Conservation (phyloP, 2,797 vertebrate genomes). For the Iguana delicatissima region DNA sequence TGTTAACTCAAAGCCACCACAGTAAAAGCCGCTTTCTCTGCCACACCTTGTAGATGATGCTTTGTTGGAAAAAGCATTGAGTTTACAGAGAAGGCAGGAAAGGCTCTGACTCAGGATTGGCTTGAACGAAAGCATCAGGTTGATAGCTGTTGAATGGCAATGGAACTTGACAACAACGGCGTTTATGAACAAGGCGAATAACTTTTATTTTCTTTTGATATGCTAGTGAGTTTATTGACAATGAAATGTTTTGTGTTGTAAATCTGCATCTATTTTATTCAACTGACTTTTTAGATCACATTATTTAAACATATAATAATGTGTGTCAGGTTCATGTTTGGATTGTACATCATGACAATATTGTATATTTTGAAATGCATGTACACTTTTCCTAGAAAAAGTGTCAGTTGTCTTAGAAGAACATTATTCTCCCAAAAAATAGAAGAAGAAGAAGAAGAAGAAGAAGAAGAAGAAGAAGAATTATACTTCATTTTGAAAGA, state of each 20-base stretch:
- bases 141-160: conserved; percentile 38
- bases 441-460: background rate
- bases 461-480: background rate
- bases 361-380: background rate
- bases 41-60: conserved; percentile 7
- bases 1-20: conserved; percentile 17
- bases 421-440: background rate
- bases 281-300: conserved; percentile 20
- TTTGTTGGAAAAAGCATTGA: conserved; percentile 22
- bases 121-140: conserved; percentile 42
- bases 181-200: conserved; percentile 39
- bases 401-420: background rate
- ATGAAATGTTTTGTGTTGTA: conserved; percentile 42
- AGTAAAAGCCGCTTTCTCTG: conserved; percentile 29
- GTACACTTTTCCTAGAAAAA: background rate
- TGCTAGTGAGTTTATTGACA: conserved; percentile 32
- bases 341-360: background rate
- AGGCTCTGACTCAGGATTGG: background rate
- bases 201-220: conserved; percentile 23
- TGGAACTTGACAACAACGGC: background rate
- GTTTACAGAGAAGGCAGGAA: conserved; percentile 25
- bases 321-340: background rate
- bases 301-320: conserved; percentile 30
- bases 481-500: background rate
- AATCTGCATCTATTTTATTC: background rate